Percentiles rank a stretch among this genome's conserved stretches.
Conservation (phyloP, 2,888 invertebrate species). For the Platynereis dumerilii region DNA sequence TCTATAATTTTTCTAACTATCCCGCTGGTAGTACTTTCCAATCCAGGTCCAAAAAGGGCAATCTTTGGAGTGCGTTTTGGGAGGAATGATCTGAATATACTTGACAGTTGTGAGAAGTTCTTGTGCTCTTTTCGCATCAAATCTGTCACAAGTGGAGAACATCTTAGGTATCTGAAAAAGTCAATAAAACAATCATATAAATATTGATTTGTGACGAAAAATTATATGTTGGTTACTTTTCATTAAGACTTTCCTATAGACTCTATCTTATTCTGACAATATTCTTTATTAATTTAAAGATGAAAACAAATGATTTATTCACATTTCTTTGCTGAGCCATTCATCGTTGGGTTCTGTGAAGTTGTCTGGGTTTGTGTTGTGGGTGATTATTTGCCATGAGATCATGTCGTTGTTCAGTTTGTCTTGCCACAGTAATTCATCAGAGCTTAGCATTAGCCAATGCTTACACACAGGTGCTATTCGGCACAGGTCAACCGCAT, state of each 20-base stretch:
- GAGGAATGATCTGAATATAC: conserved; percentile 29
- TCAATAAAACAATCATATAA: not conserved
- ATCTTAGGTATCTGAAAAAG: conserved; percentile 33
- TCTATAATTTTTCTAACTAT: conserved; percentile 34
- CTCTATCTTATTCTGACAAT: too few relatives aligned
- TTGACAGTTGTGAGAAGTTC: conserved; percentile 29
- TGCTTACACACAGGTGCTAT: conserved; percentile 47
- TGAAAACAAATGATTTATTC: too few relatives aligned
- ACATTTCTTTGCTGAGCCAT: conserved; percentile 58
- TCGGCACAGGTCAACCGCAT: conserved; percentile 47
- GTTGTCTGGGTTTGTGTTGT: conserved; percentile 52
- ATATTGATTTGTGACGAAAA: not conserved
- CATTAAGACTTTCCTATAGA: too few relatives aligned
- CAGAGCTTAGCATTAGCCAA: conserved; percentile 51
- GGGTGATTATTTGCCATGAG: conserved; percentile 53
- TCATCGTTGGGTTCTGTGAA: conserved; percentile 53
- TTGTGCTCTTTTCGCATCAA: conserved; percentile 15
- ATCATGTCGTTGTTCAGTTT: conserved; percentile 44
- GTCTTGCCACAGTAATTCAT: conserved; percentile 53
- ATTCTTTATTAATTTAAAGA: too few relatives aligned
- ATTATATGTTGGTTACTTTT: too few relatives aligned
- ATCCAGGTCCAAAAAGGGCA: conserved; percentile 39
- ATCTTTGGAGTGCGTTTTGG: conserved; percentile 34
- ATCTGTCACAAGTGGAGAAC: conserved; percentile 33
- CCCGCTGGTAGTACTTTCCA: conserved; percentile 33